phyloP scores from a whole-genome alignment of 2,113 vertebrate genomes.

The Antechinus stuartii region DNA sequence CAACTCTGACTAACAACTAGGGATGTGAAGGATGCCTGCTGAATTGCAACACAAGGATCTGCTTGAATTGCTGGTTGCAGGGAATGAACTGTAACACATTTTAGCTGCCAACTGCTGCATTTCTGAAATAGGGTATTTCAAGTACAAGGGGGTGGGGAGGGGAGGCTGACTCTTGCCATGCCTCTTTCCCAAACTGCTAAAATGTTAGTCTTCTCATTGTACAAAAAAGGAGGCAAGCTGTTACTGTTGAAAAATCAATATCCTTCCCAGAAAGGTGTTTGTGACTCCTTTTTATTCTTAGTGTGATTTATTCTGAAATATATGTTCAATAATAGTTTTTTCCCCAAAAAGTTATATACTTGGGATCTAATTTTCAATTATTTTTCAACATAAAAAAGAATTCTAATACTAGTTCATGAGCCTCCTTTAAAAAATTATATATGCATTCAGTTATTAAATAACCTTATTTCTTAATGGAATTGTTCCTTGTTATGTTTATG shows the following conservation, averaged over 20 bases:
- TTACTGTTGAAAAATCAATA: background rate
- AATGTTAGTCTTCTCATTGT: background rate
- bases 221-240: background rate
- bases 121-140: conserved; percentile 51
- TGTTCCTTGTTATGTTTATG: conserved; percentile 39
- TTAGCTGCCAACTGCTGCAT: conserved; percentile 61
- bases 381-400: conserved; percentile 11
- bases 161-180: background rate
- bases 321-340: background rate
- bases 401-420: conserved; percentile 10
- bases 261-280: background rate
- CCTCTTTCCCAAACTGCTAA: background rate
- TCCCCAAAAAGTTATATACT: background rate
- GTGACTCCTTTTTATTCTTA: background rate
- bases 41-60: conserved; percentile 52
- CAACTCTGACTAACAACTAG: conserved; percentile 41
- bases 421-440: conserved; percentile 6
- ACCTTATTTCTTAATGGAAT: conserved; percentile 32
- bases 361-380: background rate
- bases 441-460: conserved; percentile 16
- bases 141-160: background rate
- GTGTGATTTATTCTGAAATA: conserved; percentile 15
- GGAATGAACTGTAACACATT: conserved; percentile 73
- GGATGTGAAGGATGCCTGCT: conserved; percentile 12
- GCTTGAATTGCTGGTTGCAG: conserved; percentile 49